Conservation (phyloP, 1,140 invertebrate genomes). For the Drosophila persimilis region DNA sequence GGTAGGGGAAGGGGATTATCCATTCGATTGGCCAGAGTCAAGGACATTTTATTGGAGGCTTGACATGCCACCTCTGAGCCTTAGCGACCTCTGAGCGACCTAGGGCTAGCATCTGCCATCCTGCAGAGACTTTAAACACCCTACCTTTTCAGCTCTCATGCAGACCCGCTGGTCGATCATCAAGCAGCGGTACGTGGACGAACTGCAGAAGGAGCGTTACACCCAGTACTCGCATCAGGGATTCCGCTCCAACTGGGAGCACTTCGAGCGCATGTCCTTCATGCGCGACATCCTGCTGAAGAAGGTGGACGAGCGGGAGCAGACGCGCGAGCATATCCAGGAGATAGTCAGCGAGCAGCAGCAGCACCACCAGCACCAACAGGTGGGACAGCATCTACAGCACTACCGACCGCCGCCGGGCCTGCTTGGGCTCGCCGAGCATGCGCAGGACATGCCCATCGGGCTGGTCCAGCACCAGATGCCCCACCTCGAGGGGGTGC, state of each 20-base stretch:
- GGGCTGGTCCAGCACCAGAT: constrained; percentile 63
- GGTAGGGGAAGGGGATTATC: no score
- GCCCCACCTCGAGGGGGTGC: constrained; percentile 27
- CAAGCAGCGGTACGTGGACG: constrained; percentile 78
- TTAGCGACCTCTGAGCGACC: no score
- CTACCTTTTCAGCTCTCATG: constrained; percentile 53
- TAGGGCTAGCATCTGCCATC: no score
- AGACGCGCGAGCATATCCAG: constrained; percentile 78
- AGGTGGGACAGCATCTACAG: constrained; percentile 43
- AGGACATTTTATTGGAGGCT: no score
- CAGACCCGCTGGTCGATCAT: constrained; percentile 81
- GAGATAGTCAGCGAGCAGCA: constrained; percentile 79
- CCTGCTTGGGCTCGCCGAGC: constrained; percentile 53
- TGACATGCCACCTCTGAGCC: no score
- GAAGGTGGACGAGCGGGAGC: constrained; percentile 77
- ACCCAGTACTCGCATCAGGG: constrained; percentile 63
- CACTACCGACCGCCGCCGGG: constrained; percentile 37
- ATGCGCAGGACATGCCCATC: constrained; percentile 72
- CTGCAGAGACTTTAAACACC: no score
- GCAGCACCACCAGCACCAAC: constrained; percentile 50
- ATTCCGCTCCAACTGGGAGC: constrained; percentile 78
- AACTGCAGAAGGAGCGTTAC: constrained; percentile 77
- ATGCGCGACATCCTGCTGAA: constrained; percentile 74
- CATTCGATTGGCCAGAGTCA: no score
- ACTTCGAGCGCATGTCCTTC: constrained; percentile 79